phyloP scores from a whole-genome alignment of 2,888 invertebrate species.

The Spodoptera exigua region DNA sequence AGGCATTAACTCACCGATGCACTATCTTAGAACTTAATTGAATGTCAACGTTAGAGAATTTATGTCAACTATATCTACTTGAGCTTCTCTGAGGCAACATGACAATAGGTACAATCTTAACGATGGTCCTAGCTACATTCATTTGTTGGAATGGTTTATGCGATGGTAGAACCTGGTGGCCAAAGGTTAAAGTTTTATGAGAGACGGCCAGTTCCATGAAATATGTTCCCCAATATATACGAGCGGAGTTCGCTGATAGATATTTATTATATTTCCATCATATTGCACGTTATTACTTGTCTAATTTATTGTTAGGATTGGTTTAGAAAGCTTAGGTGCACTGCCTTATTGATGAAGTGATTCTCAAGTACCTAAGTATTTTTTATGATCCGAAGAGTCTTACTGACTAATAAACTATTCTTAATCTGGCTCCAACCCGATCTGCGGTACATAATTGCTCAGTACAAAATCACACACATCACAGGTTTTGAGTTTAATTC shows the following conservation, averaged over 20 bases:
- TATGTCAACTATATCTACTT: constrained; percentile 32
- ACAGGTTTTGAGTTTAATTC: too few species aligned
- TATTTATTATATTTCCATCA: constrained; percentile 50
- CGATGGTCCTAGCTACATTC: constrained; percentile 20
- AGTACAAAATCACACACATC: too few species aligned
- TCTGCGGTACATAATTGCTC: too few species aligned
- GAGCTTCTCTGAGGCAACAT: constrained; percentile 2
- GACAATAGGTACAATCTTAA: constrained; percentile 34
- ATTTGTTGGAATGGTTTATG: constrained; percentile 62
- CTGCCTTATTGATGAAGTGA: background rate
- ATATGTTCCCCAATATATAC: constrained; percentile 43
- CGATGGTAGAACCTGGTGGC: constrained; percentile 61
- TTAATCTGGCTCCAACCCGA: too few species aligned
- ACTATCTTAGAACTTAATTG: constrained; percentile 31
- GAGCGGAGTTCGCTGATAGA: constrained; percentile 32
- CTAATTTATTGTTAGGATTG: constrained; percentile 38
- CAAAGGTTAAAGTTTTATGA: constrained; percentile 69
- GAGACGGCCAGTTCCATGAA: constrained; percentile 60
- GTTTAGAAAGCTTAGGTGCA: constrained; percentile 22
- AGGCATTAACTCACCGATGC: constrained; percentile 8
- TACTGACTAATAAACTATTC: too few species aligned
- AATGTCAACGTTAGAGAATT: constrained; percentile 36
- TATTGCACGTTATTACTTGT: constrained; percentile 37
- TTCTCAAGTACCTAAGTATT: too few species aligned
- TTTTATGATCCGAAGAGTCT: too few species aligned